A percentile compares a stretch with the other conserved stretches of the same genome.
Evolutionary conservation across 2,113 vertebrate species (phyloP).

Genomic region (Miniopterus natalensis): DNA sequence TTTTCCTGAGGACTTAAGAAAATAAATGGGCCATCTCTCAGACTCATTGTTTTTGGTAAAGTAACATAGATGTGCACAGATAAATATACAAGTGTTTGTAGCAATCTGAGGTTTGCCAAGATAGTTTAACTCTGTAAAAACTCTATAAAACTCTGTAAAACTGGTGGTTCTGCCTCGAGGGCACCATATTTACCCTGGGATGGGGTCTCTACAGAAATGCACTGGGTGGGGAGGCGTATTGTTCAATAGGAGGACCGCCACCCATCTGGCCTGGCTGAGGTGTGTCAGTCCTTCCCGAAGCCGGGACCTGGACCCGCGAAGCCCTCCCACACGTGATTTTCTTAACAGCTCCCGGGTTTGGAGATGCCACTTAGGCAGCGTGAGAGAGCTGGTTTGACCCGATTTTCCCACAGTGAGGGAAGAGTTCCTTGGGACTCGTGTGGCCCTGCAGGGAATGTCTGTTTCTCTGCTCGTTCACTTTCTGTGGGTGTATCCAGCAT

Average conservation of each 20-base stretch:
- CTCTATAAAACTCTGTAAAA: not conserved
- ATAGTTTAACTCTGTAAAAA: not conserved
- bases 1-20: not conserved
- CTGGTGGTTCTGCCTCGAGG: not conserved
- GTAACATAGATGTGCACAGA: not conserved
- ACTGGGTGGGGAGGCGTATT: not conserved
- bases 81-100: not conserved
- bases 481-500: not conserved
- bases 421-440: not conserved
- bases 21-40: slow-evolving; percentile 27
- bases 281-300: not conserved
- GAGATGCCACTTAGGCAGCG: not conserved
- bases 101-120: not conserved
- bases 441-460: not conserved
- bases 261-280: not conserved
- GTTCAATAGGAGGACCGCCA: not conserved
- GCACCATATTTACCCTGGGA: not conserved
- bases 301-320: not conserved
- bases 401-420: not conserved
- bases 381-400: not conserved
- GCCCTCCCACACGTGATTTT: not conserved
- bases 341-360: not conserved
- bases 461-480: not conserved
- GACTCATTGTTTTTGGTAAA: not conserved
- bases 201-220: not conserved